Evolutionary conservation across 2,888 invertebrate species (phyloP).

Genomic region (Trachelus tabidus): DNA sequence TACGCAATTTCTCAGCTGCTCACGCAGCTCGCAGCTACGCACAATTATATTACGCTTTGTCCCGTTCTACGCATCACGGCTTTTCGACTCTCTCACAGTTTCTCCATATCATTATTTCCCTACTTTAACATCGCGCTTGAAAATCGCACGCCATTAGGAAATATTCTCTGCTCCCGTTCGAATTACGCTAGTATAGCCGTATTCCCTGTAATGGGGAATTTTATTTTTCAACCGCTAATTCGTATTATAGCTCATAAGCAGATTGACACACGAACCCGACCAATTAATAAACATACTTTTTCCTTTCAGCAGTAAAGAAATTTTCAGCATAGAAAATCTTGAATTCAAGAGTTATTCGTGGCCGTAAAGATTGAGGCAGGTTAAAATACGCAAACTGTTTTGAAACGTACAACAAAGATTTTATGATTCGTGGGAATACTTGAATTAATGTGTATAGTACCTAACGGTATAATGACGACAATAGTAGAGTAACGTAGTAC

Average conservation of each 20-base stretch:
- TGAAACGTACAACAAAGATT: background rate
- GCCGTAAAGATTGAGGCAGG: background rate
- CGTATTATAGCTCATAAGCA: background rate
- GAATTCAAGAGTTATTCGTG: background rate
- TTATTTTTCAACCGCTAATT: background rate
- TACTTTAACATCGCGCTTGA: background rate
- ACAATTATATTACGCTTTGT: slow-evolving; percentile 34
- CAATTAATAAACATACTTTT: background rate
- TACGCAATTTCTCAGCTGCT: slow-evolving; percentile 37
- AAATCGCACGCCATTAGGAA: background rate
- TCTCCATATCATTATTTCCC: slow-evolving; percentile 38
- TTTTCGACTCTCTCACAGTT: slow-evolving; percentile 35
- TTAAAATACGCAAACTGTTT: background rate
- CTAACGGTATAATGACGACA: background rate
- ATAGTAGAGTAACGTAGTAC: background rate
- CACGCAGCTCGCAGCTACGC: slow-evolving; percentile 28
- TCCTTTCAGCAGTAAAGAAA: background rate
- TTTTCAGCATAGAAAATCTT: background rate
- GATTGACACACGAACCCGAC: background rate
- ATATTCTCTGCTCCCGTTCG: background rate
- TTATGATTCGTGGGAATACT: background rate
- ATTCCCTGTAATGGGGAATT: background rate
- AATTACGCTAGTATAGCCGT: background rate
- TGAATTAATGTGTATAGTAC: background rate
- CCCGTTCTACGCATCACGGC: slow-evolving; percentile 9